Evolutionary conservation across 2,888 invertebrate genomes (phyloP), one percentile per base, ranked within the genome.

Genomic region (Pandemis heparana): DNA sequence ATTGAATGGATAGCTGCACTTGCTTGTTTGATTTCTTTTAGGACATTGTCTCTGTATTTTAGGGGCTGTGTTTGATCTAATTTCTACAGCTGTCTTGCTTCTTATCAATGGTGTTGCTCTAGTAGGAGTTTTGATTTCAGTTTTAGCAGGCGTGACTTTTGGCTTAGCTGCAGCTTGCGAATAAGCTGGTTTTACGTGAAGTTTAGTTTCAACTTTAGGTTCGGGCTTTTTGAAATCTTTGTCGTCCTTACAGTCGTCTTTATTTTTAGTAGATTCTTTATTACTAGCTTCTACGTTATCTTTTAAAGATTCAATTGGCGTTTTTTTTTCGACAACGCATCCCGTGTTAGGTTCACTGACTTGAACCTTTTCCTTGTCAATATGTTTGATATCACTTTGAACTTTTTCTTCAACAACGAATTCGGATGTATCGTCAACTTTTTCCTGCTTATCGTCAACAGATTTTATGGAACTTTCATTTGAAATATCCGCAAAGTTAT

Each of bases 111-210:
- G 75, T 32, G 85, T 79, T 41, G 81, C 74, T 75, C 83, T 86
- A 1, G 85, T 79, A 8, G 86, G 87, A 41, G 86, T 84, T 82
- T 93, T 94, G 0, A 86, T 80, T 81, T 93, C 92, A 5, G 82
- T 78, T 87, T 91, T 94, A 16, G 82, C 53, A 5, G 79, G 83
- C 0, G 84, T 81, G 56, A 86, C 79, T 80, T 94, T 95, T 5
- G 94, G 94, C 81, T 95, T 95, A 41, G 95, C 94, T 46, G 95
- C 95, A 32, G 94, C 94, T 85, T 94, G 94, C 0, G 94, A 95
- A 79, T 95, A 95, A 32, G 95, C 94, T 5, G 94, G 91, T 78
- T 89, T 87, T 9, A 84, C 66, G 12, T 76, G 82, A 3, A 80
- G 79, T 80, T 90, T 91, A 0, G 72, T 32, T 62, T 92, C 91